Conservation (phyloP, 2,113 vertebrate genomes). For the Caretta caretta region DNA sequence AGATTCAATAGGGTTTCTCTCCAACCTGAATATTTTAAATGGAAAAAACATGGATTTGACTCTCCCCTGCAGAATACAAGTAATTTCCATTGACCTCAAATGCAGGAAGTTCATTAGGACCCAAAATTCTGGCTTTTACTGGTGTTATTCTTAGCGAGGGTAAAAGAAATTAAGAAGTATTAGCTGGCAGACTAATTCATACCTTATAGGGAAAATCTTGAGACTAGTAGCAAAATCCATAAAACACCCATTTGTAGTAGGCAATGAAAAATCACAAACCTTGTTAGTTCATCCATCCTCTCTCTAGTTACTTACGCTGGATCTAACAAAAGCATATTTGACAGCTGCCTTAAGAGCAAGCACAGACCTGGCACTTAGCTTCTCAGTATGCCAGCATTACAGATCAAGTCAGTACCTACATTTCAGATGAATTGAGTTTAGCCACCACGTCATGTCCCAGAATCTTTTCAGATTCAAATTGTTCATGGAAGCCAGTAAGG, state of each 20-base stretch:
- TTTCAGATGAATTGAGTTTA: background rate
- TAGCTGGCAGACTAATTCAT: background rate
- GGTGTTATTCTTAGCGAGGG: background rate
- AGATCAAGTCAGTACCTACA: background rate
- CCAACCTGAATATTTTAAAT: background rate
- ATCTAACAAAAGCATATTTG: background rate
- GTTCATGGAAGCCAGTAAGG: background rate
- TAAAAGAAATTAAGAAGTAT: background rate
- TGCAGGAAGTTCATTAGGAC: background rate
- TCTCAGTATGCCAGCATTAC: background rate
- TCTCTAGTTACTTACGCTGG: background rate
- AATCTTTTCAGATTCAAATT: background rate
- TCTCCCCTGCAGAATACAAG: background rate
- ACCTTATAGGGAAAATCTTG: background rate
- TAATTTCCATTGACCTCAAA: background rate
- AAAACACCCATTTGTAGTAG: background rate
- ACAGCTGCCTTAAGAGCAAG: background rate
- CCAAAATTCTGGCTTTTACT: background rate
- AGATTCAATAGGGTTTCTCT: background rate
- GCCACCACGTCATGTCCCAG: background rate
- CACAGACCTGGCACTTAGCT: background rate
- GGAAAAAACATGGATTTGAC: background rate
- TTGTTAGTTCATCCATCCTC: background rate
- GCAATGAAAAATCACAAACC: background rate
- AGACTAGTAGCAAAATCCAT: background rate